These are phyloP conservation scores for Vulpes ferrilata DNA, from an alignment of 2,113 vertebrate species.

Conservation along the genomic window DNA sequence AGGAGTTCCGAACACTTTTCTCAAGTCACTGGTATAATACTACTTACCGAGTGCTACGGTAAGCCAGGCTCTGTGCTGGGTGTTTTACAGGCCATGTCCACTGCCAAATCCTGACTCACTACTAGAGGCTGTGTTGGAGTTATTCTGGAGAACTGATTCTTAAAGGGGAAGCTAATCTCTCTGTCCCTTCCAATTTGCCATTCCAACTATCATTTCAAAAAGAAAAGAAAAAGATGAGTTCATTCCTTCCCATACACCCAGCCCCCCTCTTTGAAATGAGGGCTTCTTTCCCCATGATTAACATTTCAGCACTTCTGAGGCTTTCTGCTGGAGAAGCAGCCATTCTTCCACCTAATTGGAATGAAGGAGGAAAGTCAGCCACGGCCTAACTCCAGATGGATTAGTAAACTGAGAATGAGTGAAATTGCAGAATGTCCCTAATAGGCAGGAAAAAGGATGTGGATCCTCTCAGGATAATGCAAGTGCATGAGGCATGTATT, in stretches of 20 bases:
- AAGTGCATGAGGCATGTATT: background rate
- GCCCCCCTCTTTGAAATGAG: background rate
- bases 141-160: background rate
- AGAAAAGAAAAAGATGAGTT: background rate
- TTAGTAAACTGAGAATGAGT: background rate
- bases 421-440: background rate
- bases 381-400: background rate
- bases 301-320: background rate
- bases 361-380: background rate
- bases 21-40: background rate
- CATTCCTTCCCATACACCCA: background rate
- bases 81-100: background rate
- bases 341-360: background rate
- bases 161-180: conserved; percentile 13
- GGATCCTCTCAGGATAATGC: background rate
- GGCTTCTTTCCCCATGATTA: background rate
- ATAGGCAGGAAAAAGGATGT: background rate
- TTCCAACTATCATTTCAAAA: background rate
- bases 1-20: background rate
- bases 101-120: background rate
- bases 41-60: background rate
- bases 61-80: background rate
- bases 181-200: background rate
- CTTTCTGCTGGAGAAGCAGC: background rate
- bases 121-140: background rate